Percentiles rank a stretch among this genome's conserved stretches.
Evolutionary conservation across 37 sponge, comb jelly and placozoan genomes (phyloP).

Genomic region (Amphimedon queenslandica): DNA sequence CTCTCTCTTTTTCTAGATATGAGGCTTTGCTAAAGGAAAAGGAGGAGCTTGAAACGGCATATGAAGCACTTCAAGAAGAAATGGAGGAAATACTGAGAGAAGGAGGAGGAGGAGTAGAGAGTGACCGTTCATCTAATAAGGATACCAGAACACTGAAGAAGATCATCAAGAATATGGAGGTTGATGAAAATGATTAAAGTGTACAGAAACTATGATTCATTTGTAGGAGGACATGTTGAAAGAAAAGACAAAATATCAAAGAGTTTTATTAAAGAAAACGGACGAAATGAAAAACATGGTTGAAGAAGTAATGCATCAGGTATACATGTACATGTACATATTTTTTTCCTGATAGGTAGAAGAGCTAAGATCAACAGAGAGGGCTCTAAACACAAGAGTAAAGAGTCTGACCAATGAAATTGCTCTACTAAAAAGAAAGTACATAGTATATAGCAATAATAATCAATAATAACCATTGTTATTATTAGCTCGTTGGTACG

Average conservation of each 20-base stretch:
- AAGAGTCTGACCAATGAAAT: conserved; percentile 87
- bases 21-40: conserved; percentile 70
- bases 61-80: conserved; percentile 54
- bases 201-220: neutral
- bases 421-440: conserved; percentile 48
- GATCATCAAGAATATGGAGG: conserved; percentile 70
- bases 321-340: neutral
- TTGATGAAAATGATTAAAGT: conserved; percentile 1
- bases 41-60: conserved; percentile 69
- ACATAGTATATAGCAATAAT: neutral
- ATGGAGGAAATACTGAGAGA: conserved; percentile 12
- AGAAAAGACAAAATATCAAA: conserved; percentile 73
- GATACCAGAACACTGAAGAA: conserved; percentile 56
- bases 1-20: conserved; percentile 35
- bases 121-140: too few species aligned
- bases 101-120: neutral
- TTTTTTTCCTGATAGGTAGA: conserved; percentile 44
- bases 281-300: conserved; percentile 53
- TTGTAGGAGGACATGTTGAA: conserved; percentile 65
- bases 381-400: conserved; percentile 56
- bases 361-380: conserved; percentile 66
- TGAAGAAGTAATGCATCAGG: conserved; percentile 56
- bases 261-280: conserved; percentile 45
- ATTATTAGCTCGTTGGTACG: too few species aligned
- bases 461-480: too few species aligned